phyloP scores from a whole-genome alignment of 30 jellyfish, hydroid and myxozoan genomes.

The Hydractinia echinata region DNA sequence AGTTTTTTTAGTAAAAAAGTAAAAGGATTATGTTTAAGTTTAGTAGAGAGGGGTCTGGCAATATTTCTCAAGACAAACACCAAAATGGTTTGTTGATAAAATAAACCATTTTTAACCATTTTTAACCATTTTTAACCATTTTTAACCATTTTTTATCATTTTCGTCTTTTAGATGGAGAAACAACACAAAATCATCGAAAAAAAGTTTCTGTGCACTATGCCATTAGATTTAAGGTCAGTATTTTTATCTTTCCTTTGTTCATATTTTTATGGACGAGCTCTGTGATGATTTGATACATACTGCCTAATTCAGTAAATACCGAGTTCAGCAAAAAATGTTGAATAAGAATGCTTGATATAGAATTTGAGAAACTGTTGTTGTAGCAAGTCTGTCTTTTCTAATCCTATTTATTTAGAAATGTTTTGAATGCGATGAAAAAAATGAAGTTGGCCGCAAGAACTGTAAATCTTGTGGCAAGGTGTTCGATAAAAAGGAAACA shows the following conservation, averaged over 20 bases:
- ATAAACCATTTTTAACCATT: too few species aligned
- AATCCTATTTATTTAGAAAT: background rate
- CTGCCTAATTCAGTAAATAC: too few species aligned
- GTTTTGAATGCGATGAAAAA: conserved; percentile 1
- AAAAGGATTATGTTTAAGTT: too few species aligned
- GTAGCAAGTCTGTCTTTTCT: background rate
- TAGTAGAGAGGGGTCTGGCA: too few species aligned
- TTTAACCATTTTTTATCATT: too few species aligned
- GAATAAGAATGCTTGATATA: background rate
- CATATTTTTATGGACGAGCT: background rate
- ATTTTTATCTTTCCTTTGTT: background rate
- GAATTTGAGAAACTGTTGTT: background rate
- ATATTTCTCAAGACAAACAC: too few species aligned
- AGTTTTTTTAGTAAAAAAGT: too few species aligned
- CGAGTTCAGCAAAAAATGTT: too few species aligned
- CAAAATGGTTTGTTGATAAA: too few species aligned
- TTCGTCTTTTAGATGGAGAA: background rate
- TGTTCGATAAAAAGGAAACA: background rate
- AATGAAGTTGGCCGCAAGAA: conserved; percentile 6
- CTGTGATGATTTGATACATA: too few species aligned
- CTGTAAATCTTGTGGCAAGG: background rate
- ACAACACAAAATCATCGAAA: background rate
- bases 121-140: too few species aligned
- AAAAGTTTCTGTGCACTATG: background rate
- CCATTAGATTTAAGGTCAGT: background rate